Evolutionary conservation across 2,888 invertebrate genomes (phyloP), one percentile per base, ranked within the genome.

Genomic region (Clitarchus hookeri): DNA sequence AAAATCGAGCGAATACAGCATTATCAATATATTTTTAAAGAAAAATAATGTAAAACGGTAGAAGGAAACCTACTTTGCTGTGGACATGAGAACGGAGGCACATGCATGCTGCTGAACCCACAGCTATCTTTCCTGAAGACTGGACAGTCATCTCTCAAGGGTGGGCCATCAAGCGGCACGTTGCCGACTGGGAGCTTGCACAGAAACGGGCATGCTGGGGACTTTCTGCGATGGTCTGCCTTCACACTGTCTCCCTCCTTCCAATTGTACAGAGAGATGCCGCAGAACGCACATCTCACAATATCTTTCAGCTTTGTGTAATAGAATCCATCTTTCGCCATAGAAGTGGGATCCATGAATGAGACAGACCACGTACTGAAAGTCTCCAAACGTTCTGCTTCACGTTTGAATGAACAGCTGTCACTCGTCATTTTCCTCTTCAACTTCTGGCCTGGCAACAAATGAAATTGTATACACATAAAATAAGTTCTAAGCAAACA

Each of bases 331-430:
- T 65, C n/a, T 19, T n/a, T 65, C 8, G 65, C 65, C 65, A 65
- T 19, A 19, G 23, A 0, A n/a, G 13, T n/a, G 8, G 65, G 65
- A n/a, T 65, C 65, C 65, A 65, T 65, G 65, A 65, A 65, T 19
- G 65, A n/a, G 23, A 65, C 65, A 19, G 65, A 23, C 65, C 65
- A 65, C 2, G 65, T n/a, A n/a, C 65, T 19, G 65, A 65, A 65
- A n/a, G 65, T 65, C 65, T 65, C 65, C 65, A 65, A n/a, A 23
- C 65, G 65, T n/a, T 65, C 65, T n/a, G 65, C 65, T n/a, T 65
- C 65, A n/a, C n/a, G 65, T n/a, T 65, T 65, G 3, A 65, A n/a
- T n/a, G 19, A n/a, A n/a, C 65, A 65, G 65, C 65, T n/a, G 8
- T 1, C 53, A 53, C 53, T 53, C 53, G 48, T 48, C 3, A 48